Conservation (phyloP, 2,113 vertebrate genomes). For the Dicrurus megarhynchus region DNA sequence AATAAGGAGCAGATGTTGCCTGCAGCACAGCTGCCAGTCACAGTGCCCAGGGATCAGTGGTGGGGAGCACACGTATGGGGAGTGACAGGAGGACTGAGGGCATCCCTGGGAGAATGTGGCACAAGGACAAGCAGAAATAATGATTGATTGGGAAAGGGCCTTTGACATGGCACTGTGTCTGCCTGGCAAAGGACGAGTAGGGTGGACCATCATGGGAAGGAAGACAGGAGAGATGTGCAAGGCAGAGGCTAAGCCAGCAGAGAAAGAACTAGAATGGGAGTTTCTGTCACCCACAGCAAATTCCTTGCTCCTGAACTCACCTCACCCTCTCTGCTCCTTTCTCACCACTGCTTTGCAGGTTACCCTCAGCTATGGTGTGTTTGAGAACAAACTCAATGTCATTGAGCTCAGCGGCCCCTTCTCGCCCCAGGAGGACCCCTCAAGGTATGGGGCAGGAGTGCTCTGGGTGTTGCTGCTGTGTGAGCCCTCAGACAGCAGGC, state of each 20-base stretch:
- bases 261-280: not conserved
- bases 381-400: slow-evolving; percentile 89
- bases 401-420: slow-evolving; percentile 84
- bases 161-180: not conserved
- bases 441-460: slow-evolving; percentile 62
- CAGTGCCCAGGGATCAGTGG: not conserved
- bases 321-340: not conserved
- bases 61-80: not conserved
- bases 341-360: slow-evolving; percentile 72
- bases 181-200: not conserved
- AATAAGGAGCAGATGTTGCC: not conserved
- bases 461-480: not conserved
- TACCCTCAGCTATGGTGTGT: slow-evolving; percentile 88
- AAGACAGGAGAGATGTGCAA: not conserved
- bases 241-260: not conserved
- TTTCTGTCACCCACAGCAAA: not conserved
- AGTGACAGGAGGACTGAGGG: not conserved
- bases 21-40: not conserved
- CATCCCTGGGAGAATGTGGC: not conserved
- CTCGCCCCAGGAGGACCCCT: slow-evolving; percentile 83
- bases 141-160: not conserved
- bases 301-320: not conserved
- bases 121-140: not conserved
- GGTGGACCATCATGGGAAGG: not conserved
- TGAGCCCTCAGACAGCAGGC: not conserved